Base-by-base conservation (phyloP, 1,140 invertebrate species). In the Stegodyphus mimosarum region DNA sequence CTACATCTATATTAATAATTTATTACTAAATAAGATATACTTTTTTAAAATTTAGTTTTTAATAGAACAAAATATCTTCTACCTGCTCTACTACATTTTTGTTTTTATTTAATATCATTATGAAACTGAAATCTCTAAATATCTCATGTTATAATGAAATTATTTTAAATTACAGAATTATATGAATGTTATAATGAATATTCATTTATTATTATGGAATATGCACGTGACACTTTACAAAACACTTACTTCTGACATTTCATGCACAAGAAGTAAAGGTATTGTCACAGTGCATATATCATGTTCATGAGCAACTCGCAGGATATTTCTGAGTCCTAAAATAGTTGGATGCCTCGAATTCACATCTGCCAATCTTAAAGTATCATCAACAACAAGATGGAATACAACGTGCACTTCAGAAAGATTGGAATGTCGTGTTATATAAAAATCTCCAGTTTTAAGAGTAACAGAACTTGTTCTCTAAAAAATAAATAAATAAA, bases 381-480 rank as follows among this genome's bases (percentile, higher is more conserved):
- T 86, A 64, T 90, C 95, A 90, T 97, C 95, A 2, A 94, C 93
- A 0, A 99, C 95, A 88, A 99, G 93, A 90, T 99, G 98, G 92
- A 99, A 99, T 80, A 99, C 94, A 6, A 98, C 94, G 91, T 99
- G 97, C 66, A 96, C 95, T 90, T 98, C 95, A 10, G 96, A 94
- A 79, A 99, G 92, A 93, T 99, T 99, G 74, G 97, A 99, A 93
- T 99, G 98, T 87, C 94, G 93, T 6, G 97, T 99, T 10, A 99
- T 94, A 90, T 96, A 98, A 89, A 98, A 95, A 91, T 99, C 98
- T 6, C 98, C 98, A 0, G 95, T 93, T 90, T 95, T 93, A 72
- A 90, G 72, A 6, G 52, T 63, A 9, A 75, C 60, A 7, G 86
- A 66, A 15, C 17, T 72, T 18, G 48, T 73, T 13, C 75, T 86